A percentile compares a stretch with the other conserved stretches of the same genome.
Conservation (phyloP, 2,888 invertebrate species). For the Oxycera nigricornis region DNA sequence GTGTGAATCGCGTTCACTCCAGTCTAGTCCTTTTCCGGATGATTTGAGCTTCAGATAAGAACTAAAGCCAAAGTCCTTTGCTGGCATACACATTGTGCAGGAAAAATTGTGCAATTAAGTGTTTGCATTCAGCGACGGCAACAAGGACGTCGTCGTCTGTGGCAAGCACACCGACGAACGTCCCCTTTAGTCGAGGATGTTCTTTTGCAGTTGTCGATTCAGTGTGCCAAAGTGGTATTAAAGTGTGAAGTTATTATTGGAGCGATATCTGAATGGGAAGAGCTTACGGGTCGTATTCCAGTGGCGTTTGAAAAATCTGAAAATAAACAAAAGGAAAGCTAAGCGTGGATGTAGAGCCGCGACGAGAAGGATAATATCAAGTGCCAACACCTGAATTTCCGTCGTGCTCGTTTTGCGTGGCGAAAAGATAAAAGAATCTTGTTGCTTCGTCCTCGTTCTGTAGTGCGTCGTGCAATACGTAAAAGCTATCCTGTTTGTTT, state of each 20-base stretch:
- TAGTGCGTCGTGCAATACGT: background rate
- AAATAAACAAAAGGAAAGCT: background rate
- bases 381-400: background rate
- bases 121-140: slow-evolving; percentile 6
- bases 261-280: background rate
- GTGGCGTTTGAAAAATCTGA: slow-evolving; percentile 2
- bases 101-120: slow-evolving; percentile 22
- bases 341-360: background rate
- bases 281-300: slow-evolving; percentile 7
- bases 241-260: slow-evolving; percentile 28
- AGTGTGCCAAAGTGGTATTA: slow-evolving; percentile 23
- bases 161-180: background rate
- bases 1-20: slow-evolving; percentile 14
- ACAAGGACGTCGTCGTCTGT: slow-evolving; percentile 5
- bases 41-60: background rate
- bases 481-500: no score
- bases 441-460: background rate
- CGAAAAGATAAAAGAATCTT: background rate
- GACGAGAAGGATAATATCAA: background rate
- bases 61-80: background rate
- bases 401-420: background rate
- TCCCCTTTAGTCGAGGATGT: slow-evolving; percentile 14
- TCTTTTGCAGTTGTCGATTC: slow-evolving; percentile 20
- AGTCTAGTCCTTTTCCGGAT: slow-evolving; percentile 1
- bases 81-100: slow-evolving; percentile 7